phyloP scores from a whole-genome alignment of 2,888 invertebrate genomes.

The Reticulitermes lucifugus region DNA sequence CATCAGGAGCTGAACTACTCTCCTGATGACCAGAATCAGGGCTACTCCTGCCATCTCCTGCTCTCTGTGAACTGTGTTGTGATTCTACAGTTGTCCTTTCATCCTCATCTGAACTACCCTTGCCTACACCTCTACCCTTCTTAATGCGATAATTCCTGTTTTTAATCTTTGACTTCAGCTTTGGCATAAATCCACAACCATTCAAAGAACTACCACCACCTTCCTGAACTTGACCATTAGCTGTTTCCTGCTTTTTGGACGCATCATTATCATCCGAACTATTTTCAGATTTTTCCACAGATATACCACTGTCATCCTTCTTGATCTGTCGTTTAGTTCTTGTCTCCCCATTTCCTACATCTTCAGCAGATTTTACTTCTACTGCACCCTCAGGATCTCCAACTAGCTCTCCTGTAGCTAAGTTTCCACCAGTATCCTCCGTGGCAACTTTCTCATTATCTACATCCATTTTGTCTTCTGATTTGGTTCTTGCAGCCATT shows the following conservation, averaged over 20 bases:
- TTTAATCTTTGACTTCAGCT: conserved; percentile 57
- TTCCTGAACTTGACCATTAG: conserved; percentile 24
- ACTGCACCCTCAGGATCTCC: background rate
- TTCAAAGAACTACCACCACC: conserved; percentile 43
- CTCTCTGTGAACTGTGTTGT: conserved; percentile 33
- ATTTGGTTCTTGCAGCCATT: conserved; percentile 39
- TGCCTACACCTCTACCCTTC: conserved; percentile 52
- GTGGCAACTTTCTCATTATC: conserved; percentile 33
- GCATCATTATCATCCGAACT: conserved; percentile 51
- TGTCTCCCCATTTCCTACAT: conserved; percentile 24
- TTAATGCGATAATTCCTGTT: conserved; percentile 59
- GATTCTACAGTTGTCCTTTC: conserved; percentile 19
- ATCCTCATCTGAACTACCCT: conserved; percentile 47
- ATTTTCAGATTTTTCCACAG: conserved; percentile 55
- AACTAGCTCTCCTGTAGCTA: background rate
- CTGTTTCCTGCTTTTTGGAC: conserved; percentile 46
- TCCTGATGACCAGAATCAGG: conserved; percentile 42
- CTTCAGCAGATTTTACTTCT: background rate
- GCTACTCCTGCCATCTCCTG: conserved; percentile 35
- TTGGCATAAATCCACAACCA: conserved; percentile 55
- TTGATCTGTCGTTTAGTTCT: conserved; percentile 46
- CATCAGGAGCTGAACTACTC: conserved; percentile 43
- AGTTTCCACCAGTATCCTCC: conserved; percentile 24
- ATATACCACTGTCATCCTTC: conserved; percentile 53
- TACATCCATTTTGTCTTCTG: conserved; percentile 38